Percentiles rank a stretch among this genome's conserved stretches.
These are phyloP conservation scores for Phallusia fumigata DNA, from an alignment of 23 tunicate species.

Conservation along the genomic window DNA sequence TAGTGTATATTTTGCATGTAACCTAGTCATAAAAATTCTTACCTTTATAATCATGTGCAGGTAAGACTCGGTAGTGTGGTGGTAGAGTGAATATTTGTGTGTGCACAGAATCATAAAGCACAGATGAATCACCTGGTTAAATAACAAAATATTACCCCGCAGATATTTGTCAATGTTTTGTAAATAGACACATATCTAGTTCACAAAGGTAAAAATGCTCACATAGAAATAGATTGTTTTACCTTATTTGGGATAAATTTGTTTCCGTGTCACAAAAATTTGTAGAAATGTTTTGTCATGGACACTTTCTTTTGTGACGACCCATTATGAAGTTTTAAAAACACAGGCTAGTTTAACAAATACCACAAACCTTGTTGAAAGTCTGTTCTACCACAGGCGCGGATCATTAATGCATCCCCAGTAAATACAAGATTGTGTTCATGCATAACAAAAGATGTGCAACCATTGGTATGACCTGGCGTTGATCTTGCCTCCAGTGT, in stretches of 20 bases:
- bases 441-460: constrained; percentile 74
- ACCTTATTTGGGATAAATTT: no score
- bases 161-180: no score
- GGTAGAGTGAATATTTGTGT: constrained; percentile 69
- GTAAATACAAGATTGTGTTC: constrained; percentile 74
- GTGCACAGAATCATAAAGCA: constrained; percentile 57
- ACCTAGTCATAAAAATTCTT: no score
- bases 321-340: no score
- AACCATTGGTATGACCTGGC: constrained; percentile 88
- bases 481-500: constrained; percentile 49
- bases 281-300: not conserved
- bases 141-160: no score
- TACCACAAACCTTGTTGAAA: constrained; percentile 61
- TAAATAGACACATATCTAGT: no score
- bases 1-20: no score
- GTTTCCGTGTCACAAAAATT: no score
- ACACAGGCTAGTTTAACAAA: no score
- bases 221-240: no score
- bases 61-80: constrained; percentile 50
- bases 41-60: constrained; percentile 94
- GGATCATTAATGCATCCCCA: constrained; percentile 76
- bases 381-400: constrained; percentile 90
- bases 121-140: constrained; percentile 49
- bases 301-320: not conserved
- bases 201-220: no score